A percentile compares a stretch with the other conserved stretches of the same genome.
Conservation (phyloP, 2,888 invertebrate genomes). For the Orthosia gothica region DNA sequence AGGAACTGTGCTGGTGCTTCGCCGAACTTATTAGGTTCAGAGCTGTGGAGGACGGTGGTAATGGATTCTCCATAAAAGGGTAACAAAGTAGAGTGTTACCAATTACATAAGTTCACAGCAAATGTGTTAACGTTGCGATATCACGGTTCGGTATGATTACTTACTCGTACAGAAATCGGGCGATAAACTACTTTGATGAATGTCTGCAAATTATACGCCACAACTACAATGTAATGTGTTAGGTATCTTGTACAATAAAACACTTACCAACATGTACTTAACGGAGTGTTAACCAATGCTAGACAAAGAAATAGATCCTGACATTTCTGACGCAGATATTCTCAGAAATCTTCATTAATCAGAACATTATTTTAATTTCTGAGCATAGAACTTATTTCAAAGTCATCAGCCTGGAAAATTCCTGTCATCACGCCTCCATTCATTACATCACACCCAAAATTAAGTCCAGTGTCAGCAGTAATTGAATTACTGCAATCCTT, state of each 20-base stretch:
- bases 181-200: conserved; percentile 46
- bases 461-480: conserved; percentile 20
- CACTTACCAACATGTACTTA: not conserved
- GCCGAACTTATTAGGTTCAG: rapidly evolving
- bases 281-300: not conserved
- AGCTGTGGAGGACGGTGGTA: not conserved
- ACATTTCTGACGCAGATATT: not conserved
- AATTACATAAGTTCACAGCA: not conserved
- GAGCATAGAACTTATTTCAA: not conserved
- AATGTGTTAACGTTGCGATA: conserved; percentile 18
- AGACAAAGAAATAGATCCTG: not conserved
- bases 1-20: too few relatives aligned
- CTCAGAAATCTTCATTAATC: conserved; percentile 16
- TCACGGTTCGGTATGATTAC: conserved; percentile 6
- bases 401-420: conserved; percentile 2
- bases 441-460: conserved; percentile 33
- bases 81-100: not conserved
- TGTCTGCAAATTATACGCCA: conserved; percentile 46
- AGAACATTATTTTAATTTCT: too few relatives aligned
- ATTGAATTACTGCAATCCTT: conserved; percentile 56
- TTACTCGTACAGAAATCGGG: not conserved
- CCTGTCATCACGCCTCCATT: conserved; percentile 6
- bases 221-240: conserved; percentile 5
- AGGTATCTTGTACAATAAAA: conserved; percentile 4
- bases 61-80: not conserved